Base-by-base conservation (phyloP, 2,888 invertebrate species). In the Dasysyrphus albostriatus region DNA sequence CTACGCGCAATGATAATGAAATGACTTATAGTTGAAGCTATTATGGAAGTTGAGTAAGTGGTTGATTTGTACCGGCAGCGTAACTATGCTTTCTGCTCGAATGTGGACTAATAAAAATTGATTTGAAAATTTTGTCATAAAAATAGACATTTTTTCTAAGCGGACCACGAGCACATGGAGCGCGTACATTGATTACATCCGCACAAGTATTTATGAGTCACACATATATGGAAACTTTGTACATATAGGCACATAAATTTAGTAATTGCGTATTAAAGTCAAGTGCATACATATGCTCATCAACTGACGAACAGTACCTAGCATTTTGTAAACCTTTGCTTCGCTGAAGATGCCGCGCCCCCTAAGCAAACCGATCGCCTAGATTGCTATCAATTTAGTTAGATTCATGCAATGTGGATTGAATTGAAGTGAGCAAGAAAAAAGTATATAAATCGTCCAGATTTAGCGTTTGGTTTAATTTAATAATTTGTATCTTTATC, bases 101-200 rank as follows among this genome's bases (percentile, higher is more conserved):
- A 44, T 51, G 29, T 39, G 32, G 24, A 24, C 61, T 61, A 61
- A 74, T 63, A 54, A 56, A 72, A 65, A 56, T 72, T 63, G 70
- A 19, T 42, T 72, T 32, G 4, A 63, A 56, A 63, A 34, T 29
- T 42, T 37, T 16, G 24, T 37, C 5, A 24, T 47, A 63, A 47
- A 72, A 14, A 65, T 39, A 51, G 56, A 65, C 32, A 37, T 74
- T 61, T 44, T n/a, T 61, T 42, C n/a, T 32, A 32, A 29, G 32
- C 63, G 49, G 58, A 54, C 4, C 44, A 58, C 59, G 24, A 24
- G 67, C 74, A 83, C 59, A 70, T 61, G 67, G 74, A 83, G 69
- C 69, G 79, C 79, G 74, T 75, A 79, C 83, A 83, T 79, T 83
- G 83, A 61, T 44, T 49, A 79, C 79, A 79, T 83, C 79, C 79